Percentiles rank a stretch among this genome's conserved stretches.
Evolutionary conservation across 2,888 invertebrate genomes (phyloP).

Genomic region (Nephrotoma flavescens): DNA sequence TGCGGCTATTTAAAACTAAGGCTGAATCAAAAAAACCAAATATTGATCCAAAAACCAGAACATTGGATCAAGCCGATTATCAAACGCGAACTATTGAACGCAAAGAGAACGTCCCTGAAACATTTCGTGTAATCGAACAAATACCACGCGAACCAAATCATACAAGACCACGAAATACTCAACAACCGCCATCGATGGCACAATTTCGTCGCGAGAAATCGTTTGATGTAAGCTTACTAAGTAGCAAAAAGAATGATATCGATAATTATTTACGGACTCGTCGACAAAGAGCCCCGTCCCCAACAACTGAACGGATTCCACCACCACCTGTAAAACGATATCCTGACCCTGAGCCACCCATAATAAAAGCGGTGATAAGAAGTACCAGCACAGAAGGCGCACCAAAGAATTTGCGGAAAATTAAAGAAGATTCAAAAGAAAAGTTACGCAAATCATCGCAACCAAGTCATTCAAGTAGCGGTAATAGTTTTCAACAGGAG

Average conservation of each 20-base stretch:
- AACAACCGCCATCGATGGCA: neutral
- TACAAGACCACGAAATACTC: neutral
- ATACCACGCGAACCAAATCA: neutral
- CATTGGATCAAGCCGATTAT: neutral
- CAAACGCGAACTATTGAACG: neutral
- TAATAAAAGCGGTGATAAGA: neutral
- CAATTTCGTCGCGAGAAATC: constrained; percentile 13
- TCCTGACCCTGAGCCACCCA: neutral
- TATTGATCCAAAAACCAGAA: neutral
- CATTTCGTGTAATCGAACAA: neutral
- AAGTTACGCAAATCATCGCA: constrained; percentile 10
- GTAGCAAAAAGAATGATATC: neutral
- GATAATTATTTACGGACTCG: neutral
- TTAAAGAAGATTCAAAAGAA: neutral
- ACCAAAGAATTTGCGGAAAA: neutral
- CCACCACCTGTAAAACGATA: neutral
- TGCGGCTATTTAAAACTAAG: constrained; percentile 58
- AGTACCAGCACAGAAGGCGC: neutral
- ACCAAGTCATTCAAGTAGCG: neutral
- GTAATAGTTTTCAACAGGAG: constrained; percentile 11
- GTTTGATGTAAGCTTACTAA: constrained; percentile 9
- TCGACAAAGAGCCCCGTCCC: constrained; percentile 1
- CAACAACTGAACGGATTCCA: neutral
- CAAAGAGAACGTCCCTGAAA: neutral
- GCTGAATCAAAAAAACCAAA: constrained; percentile 48